A percentile compares a stretch with the other conserved stretches of the same genome.
phyloP scores from a whole-genome alignment of 2,888 invertebrate species.

The Priapulus caudatus region DNA sequence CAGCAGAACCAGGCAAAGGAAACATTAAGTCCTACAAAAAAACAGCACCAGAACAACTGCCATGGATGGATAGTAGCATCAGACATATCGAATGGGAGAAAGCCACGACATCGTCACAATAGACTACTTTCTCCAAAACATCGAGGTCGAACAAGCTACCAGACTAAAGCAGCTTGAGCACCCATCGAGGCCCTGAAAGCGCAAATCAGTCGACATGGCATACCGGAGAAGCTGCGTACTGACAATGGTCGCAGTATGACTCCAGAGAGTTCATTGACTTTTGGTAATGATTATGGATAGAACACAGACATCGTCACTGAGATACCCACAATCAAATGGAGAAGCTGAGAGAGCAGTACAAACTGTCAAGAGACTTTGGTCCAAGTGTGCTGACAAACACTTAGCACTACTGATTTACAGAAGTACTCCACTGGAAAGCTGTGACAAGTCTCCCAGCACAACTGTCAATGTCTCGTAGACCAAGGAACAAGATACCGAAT shows the following conservation, averaged over 20 bases:
- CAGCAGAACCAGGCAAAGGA: no score
- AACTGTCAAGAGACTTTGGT: constrained; percentile 20
- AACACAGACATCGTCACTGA: constrained; percentile 21
- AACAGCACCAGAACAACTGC: neutral
- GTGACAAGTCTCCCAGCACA: neutral
- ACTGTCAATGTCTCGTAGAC: neutral
- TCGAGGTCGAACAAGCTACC: constrained; percentile 16
- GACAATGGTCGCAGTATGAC: constrained; percentile 17
- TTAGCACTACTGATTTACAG: constrained; percentile 18
- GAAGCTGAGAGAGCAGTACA: constrained; percentile 24
- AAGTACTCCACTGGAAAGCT: constrained; percentile 3
- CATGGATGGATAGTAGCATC: neutral
- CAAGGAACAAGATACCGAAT: neutral
- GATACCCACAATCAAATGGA: constrained; percentile 21
- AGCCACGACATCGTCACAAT: constrained; percentile 18
- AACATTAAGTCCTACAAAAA: neutral
- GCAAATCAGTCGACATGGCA: constrained; percentile 16
- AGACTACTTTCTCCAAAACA: constrained; percentile 20
- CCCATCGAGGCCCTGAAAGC: constrained; percentile 16
- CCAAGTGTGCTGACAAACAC: constrained; percentile 18
- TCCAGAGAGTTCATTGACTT: constrained; percentile 19
- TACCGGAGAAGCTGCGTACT: constrained; percentile 12
- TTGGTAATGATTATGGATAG: constrained; percentile 16
- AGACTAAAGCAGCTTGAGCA: constrained; percentile 10
- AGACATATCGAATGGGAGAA: constrained; percentile 13